Conservation (phyloP, 2,888 invertebrate genomes). For the Rhogogaster chlorosoma region DNA sequence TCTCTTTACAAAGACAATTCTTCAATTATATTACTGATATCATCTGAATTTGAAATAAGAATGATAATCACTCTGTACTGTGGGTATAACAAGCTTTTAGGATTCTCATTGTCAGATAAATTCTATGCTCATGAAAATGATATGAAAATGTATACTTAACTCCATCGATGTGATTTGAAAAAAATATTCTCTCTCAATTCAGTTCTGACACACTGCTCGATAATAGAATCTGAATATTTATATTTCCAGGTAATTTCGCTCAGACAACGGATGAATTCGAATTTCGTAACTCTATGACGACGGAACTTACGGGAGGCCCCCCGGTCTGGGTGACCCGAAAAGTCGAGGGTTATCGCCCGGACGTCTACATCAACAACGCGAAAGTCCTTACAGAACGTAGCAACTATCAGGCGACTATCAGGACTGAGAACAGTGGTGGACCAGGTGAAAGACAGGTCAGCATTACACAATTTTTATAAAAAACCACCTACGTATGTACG, state of each 20-base stretch:
- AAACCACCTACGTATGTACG: conserved; percentile 52
- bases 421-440: conserved; percentile 74
- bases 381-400: conserved; percentile 86
- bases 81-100: neutral
- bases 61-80: neutral
- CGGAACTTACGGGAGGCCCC: conserved; percentile 91
- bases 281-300: conserved; percentile 85
- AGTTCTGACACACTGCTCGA: neutral
- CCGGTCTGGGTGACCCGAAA: conserved; percentile 91
- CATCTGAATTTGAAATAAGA: neutral
- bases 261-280: conserved; percentile 83
- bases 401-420: conserved; percentile 82
- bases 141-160: neutral
- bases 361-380: conserved; percentile 93
- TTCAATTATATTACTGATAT: neutral
- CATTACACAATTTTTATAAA: conserved; percentile 59
- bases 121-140: too few species aligned
- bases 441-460: conserved; percentile 81
- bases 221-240: conserved; percentile 2
- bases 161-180: neutral
- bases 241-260: conserved; percentile 86
- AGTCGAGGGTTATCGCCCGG: conserved; percentile 81
- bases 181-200: neutral
- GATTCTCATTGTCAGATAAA: neutral
- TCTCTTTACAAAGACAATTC: neutral